Evolutionary conservation across 2,888 invertebrate genomes (phyloP).

Genomic region (Brenthis hecate): DNA sequence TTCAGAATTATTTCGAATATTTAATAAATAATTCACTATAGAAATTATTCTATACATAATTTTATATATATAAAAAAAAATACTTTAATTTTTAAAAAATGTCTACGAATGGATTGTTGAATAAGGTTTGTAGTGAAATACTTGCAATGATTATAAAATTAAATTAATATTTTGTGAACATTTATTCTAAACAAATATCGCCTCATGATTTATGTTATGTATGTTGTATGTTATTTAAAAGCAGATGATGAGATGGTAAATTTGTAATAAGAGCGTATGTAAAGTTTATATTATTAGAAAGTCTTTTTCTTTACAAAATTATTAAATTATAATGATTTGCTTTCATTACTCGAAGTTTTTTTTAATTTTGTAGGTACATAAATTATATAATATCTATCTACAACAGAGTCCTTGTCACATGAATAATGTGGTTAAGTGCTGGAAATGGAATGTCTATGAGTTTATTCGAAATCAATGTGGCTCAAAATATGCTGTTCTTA

Average conservation of each 20-base stretch:
- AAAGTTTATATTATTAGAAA: not conserved
- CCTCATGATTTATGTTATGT: not conserved
- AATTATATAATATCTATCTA: constrained; percentile 47
- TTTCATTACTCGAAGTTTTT: constrained; percentile 10
- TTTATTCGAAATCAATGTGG: constrained; percentile 25
- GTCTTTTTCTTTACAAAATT: too few species aligned
- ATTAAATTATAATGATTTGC: not conserved
- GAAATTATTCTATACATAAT: not conserved
- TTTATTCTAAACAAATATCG: too few species aligned
- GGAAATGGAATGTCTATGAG: constrained; percentile 59
- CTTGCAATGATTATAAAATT: too few species aligned
- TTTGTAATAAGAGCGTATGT: not conserved
- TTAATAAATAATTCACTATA: not conserved
- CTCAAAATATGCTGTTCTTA: constrained; percentile 83
- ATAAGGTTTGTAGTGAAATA: constrained; percentile 33
- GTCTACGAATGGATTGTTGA: constrained; percentile 38
- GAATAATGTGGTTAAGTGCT: constrained; percentile 49
- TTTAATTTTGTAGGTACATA: constrained; percentile 48
- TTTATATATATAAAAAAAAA: not conserved
- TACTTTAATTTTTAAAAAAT: constrained; percentile 29
- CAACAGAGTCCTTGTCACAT: constrained; percentile 49
- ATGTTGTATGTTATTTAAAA: not conserved
- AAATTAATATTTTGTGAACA: too few species aligned
- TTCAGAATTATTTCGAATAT: not conserved
- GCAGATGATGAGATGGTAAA: not conserved